Evolutionary conservation across 2,113 vertebrate species (phyloP), one percentile per base, ranked within the genome.

Genomic region (Phasianus colchicus): DNA sequence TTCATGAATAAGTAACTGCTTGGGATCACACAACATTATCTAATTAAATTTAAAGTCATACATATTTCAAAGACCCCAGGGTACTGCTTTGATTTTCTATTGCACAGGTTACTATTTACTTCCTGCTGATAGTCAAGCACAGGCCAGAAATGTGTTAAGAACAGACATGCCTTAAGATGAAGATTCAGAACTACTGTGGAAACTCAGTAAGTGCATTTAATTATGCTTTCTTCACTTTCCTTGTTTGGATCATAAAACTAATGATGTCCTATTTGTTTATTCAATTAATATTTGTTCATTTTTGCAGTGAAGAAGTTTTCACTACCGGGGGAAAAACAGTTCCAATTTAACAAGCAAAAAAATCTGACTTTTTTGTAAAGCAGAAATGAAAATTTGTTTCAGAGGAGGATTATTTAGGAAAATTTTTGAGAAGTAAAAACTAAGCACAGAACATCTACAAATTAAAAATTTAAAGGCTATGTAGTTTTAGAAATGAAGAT

Each of bases 311-410:
- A 85, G 20, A 63, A 3, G 5, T 60, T 69, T 81, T 27, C 9
- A 57, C 40, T 30, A 29, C 9, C 16, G 24, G 17, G 34, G 20
- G 3, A 65, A 65, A 70, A 63, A 29, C 6, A 64, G 12, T 58
- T 77, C 72, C 5, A 43, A 52, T 19, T n/a, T 60, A 8, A 34
- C n/a, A 60, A 52, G 42, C 24, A 29, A 43, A 7, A 64, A 11
- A 29, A 27, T 17, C 22, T 5, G 52, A 0, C 1, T 10, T 64
- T 14, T 72, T 66, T 25, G 0, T 4, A 25, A 45, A 30, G 11
- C 36, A 54, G 61, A 70, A 29, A 21, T 11, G 3, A 77, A 82
- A 60, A 60, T 22, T 1, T 65, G 22, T 32, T 73, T 71, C 32
- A 20, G 13, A 20, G 61, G 65, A 60, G 3, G 52, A 64, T 18